Evolutionary conservation across 2,113 vertebrate genomes (phyloP), one percentile per base, ranked within the genome.

Genomic region (Sphaerodactylus townsendi): DNA sequence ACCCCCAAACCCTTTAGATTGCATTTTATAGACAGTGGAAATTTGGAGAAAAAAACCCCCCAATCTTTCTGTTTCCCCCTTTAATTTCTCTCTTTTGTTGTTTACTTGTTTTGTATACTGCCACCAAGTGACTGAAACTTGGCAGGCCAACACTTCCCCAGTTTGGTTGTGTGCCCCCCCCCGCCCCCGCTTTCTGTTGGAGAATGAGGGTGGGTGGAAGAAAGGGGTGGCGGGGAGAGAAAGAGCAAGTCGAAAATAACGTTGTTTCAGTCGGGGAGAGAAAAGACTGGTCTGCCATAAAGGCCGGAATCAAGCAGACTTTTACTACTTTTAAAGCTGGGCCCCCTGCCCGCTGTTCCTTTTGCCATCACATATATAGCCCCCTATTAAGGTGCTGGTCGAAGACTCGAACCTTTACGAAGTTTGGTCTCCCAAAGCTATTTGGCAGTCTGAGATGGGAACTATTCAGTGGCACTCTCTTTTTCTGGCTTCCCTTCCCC

Each of bases 91-190:
- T 75, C 30, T 30, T 50, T 30, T 85, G 77, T 89, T 94, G 93
- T 96, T 95, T 93, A 87, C 93, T 93, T 92, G 93, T 95, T 96
- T 95, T 95, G 93, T 96, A 93, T 96, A 93, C 95, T 95, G 96
- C 96, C 96, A 93, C 96, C 95, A 95, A 95, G 96, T 83, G 96
- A 93, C 95, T 82, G 94, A 95, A 96, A 90, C 91, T 82, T 88
- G 93, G 90, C 83, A 95, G 92, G 86, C 94, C 93, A 94, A 89
- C 89, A 79, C 73, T 83, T 86, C 87, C 17, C 15, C 83, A 35
- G 48, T 39, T 50, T 46, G 73, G 70, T 25, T 28, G 66, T 50
- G 35, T 25, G 37, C 44, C 39, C 53, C 56, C 39, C 46, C 14
- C 17, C 15, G 37, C 44, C 39, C 53, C 56, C 39, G 33, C 14